Conservation (phyloP, 1,140 invertebrate genomes). For the Drosophila dunni region DNA sequence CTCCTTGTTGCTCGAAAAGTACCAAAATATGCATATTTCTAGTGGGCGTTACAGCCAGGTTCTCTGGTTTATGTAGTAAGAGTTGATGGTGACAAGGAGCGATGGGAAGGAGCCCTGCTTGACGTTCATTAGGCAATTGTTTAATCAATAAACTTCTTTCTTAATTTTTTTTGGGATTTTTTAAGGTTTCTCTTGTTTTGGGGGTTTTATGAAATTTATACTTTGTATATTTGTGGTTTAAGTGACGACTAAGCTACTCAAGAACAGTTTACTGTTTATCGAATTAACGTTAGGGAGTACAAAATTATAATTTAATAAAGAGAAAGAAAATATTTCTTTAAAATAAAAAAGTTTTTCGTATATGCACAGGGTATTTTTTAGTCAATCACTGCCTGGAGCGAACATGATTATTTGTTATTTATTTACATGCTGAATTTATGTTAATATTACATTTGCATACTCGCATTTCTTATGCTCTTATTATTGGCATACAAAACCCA, state of each 20-base stretch:
- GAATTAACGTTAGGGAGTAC: no score
- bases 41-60: conserved; percentile 37
- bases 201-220: no score
- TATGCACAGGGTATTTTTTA: background rate
- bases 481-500: background rate
- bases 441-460: background rate
- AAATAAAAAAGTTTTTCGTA: no score
- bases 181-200: background rate
- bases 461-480: conserved; percentile 1
- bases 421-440: conserved; percentile 5
- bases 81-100: background rate
- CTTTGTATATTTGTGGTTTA: no score
- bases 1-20: conserved; percentile 24
- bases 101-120: conserved; percentile 26
- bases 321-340: background rate
- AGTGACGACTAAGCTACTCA: no score
- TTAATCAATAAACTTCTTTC: conserved; percentile 66
- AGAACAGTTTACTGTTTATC: no score
- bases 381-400: background rate
- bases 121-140: conserved; percentile 62
- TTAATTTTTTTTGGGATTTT: conserved; percentile 17
- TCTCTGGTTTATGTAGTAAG: conserved; percentile 46
- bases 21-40: conserved; percentile 44
- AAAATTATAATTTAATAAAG: background rate
- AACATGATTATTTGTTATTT: background rate